Conservation (phyloP, 2,113 vertebrate genomes). For the Circaetus gallicus region DNA sequence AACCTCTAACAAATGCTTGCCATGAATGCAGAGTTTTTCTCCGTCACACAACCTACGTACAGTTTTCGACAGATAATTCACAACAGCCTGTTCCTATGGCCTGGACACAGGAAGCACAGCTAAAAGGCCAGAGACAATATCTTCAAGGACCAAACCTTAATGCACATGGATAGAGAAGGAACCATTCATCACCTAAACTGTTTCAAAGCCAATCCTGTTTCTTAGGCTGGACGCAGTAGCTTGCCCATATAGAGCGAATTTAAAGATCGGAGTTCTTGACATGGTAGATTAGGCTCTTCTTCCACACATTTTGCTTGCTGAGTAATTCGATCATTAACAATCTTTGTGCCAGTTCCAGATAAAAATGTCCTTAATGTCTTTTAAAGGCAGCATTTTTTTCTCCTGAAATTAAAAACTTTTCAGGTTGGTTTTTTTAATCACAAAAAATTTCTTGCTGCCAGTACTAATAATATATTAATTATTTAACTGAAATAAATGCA, state of each 20-base stretch:
- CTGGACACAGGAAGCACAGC: rapidly evolving
- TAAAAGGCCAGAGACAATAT: neutral
- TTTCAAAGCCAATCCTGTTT: neutral
- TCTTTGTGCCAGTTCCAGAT: neutral
- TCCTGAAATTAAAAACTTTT: neutral
- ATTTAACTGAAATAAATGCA: constrained; percentile 63
- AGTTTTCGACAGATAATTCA: neutral
- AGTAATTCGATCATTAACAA: neutral
- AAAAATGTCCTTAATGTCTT: neutral
- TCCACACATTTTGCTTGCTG: neutral
- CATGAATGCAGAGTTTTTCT: neutral
- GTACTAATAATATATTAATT: constrained; percentile 10
- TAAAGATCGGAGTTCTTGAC: neutral
- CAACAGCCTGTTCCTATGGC: neutral
- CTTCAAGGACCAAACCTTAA: neutral
- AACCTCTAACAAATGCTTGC: rapidly evolving
- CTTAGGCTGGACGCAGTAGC: neutral
- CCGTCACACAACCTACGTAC: neutral
- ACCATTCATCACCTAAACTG: neutral
- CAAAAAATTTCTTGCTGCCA: neutral
- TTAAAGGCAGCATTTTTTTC: neutral
- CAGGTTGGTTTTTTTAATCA: neutral
- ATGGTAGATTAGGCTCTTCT: neutral
- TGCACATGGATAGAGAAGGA: neutral
- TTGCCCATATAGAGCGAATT: neutral